phyloP scores from a whole-genome alignment of 2,113 vertebrate genomes.

The Zosterops lateralis region DNA sequence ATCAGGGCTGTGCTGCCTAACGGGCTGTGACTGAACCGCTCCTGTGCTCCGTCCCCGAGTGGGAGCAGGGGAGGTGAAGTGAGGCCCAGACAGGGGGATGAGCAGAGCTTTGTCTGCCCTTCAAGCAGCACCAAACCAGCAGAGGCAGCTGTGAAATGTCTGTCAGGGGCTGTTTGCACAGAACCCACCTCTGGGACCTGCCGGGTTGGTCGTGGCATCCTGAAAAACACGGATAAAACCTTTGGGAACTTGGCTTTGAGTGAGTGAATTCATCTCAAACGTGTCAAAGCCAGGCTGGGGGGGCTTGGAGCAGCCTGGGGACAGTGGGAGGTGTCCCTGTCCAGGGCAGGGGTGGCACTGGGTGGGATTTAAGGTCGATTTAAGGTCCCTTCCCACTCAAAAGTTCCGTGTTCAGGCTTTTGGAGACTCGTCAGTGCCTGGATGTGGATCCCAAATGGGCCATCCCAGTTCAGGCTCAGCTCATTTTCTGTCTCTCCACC shows the following conservation, averaged over 20 bases:
- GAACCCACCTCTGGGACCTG: rapidly evolving
- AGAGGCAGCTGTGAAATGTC: not conserved
- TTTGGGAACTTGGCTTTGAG: not conserved
- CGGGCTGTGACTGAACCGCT: not conserved
- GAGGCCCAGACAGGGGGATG: not conserved
- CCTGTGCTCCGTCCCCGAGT: not conserved
- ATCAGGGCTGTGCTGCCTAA: not conserved
- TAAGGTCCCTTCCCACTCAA: not conserved
- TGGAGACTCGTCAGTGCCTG: rapidly evolving
- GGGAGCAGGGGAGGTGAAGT: not conserved
- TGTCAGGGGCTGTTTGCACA: not conserved
- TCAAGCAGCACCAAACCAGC: not conserved
- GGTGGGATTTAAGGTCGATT: not conserved
- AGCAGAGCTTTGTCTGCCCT: not conserved
- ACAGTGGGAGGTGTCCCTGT: rapidly evolving
- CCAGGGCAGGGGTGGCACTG: not conserved
- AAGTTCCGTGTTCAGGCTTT: too few relatives aligned
- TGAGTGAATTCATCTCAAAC: rapidly evolving
- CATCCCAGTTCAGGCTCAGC: not conserved
- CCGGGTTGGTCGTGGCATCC: not conserved
- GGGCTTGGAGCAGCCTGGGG: not conserved
- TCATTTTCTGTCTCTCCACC: too few relatives aligned
- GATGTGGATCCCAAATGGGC: rapidly evolving
- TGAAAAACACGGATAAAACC: rapidly evolving
- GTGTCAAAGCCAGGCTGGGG: not conserved